These are phyloP conservation scores for Campoletis sonorensis DNA, from an alignment of 1,140 invertebrate species.

Conservation along the genomic window DNA sequence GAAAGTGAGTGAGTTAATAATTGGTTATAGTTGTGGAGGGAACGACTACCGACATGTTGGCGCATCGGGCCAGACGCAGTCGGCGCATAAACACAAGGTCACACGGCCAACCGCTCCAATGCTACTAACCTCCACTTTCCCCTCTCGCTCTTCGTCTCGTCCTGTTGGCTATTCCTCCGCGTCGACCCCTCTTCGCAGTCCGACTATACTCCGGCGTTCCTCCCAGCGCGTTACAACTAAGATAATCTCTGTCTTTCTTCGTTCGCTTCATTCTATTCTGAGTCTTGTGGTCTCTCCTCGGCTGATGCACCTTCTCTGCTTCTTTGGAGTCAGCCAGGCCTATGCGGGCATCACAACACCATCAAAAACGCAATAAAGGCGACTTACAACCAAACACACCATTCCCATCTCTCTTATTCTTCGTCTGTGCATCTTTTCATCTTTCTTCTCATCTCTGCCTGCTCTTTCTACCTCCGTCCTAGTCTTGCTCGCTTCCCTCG, in stretches of 20 bases:
- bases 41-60: conserved; percentile 50
- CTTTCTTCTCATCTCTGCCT: background rate
- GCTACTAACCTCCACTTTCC: conserved; percentile 65
- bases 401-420: background rate
- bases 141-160: conserved; percentile 22
- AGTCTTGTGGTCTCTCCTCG: background rate
- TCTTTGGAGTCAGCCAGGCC: background rate
- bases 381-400: conserved; percentile 3
- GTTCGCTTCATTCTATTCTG: background rate
- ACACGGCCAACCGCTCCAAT: conserved; percentile 71
- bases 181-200: background rate
- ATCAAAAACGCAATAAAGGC: conserved; percentile 3
- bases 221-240: conserved; percentile 6
- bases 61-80: conserved; percentile 68
- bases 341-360: conserved; percentile 1
- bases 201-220: conserved; percentile 2
- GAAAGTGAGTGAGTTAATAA: conserved; percentile 7
- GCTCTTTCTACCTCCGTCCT: background rate
- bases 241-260: conserved; percentile 11
- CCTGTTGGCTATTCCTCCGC: conserved; percentile 9
- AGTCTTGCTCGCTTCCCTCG: background rate
- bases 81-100: conserved; percentile 72
- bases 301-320: background rate
- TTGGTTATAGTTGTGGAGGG: conserved; percentile 9
- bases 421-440: background rate